A percentile compares a stretch with the other conserved stretches of the same genome.
These are phyloP conservation scores for Drosophila ohnishii DNA, from an alignment of 1,140 invertebrate genomes.

Conservation along the genomic window DNA sequence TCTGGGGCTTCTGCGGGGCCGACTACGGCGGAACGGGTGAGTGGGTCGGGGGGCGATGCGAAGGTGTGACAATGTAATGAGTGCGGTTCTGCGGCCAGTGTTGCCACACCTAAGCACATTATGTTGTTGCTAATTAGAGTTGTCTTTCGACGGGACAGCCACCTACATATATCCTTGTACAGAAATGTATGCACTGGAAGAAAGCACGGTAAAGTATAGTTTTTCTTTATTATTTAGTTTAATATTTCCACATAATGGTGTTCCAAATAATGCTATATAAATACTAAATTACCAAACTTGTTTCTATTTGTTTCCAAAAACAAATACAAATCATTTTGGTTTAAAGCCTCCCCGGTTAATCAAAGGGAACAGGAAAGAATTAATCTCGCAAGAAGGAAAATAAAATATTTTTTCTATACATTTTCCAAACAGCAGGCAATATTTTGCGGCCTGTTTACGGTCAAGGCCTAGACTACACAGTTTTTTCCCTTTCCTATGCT, in stretches of 20 bases:
- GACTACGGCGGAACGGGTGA: neutral
- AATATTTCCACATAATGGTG: neutral
- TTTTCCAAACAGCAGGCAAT: neutral
- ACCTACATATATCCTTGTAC: neutral
- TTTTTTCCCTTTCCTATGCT: neutral
- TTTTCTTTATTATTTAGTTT: neutral
- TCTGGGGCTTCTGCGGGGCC: constrained; percentile 1
- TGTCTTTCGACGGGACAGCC: constrained; percentile 44
- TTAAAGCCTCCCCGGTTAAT: no score
- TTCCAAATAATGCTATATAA: no score
- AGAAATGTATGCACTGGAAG: neutral
- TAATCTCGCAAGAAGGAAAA: neutral
- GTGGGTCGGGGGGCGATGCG: neutral
- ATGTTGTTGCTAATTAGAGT: constrained; percentile 65
- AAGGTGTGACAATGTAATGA: constrained; percentile 47
- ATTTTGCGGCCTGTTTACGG: neutral
- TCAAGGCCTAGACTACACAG: neutral
- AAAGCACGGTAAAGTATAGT: neutral
- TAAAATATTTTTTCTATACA: neutral
- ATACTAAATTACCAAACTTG: no score
- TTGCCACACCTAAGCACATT: constrained; percentile 63
- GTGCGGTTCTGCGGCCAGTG: constrained; percentile 38
- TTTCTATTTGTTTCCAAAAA: neutral
- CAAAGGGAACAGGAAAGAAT: neutral
- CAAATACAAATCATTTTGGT: neutral